Evolutionary conservation across 2,113 vertebrate genomes (phyloP).

Genomic region (Oxygymnocypris stewartii): DNA sequence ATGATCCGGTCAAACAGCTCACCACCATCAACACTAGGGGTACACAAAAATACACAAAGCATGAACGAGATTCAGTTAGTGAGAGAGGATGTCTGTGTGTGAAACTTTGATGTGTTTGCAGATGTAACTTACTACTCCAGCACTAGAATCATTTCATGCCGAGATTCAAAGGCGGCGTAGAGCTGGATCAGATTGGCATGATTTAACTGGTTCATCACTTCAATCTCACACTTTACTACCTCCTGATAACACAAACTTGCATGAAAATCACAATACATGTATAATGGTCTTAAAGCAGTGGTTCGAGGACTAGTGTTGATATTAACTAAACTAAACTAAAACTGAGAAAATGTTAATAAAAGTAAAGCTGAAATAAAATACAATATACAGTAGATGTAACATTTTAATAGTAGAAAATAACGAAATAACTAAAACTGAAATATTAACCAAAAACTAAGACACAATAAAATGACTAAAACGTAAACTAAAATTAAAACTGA

Average conservation of each 20-base stretch:
- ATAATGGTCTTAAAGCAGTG: not conserved
- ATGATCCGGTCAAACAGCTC: constrained; percentile 97
- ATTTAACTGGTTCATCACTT: constrained; percentile 95
- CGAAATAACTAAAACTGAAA: too few relatives aligned
- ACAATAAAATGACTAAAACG: not conserved
- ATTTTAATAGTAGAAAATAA: too few relatives aligned
- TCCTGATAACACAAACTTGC: constrained; percentile 75
- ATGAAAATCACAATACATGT: too few relatives aligned
- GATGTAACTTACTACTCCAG: constrained; percentile 92
- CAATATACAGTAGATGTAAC: too few relatives aligned
- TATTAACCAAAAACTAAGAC: too few relatives aligned
- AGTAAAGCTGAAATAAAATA: not conserved
- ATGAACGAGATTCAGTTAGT: not conserved
- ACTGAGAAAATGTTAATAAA: not conserved
- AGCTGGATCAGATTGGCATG: constrained; percentile 95
- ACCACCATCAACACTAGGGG: constrained; percentile 88
- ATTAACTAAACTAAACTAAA: not conserved
- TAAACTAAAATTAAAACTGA: not conserved
- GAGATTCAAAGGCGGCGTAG: constrained; percentile 94
- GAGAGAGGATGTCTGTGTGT: not conserved
- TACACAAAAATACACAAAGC: not conserved
- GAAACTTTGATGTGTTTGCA: not conserved
- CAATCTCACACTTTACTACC: constrained; percentile 94
- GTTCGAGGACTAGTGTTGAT: not conserved
- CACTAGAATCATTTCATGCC: constrained; percentile 86